Percentiles rank a stretch among this genome's conserved stretches.
Evolutionary conservation across 2,797 vertebrate species (phyloP).

Genomic region (Heliangelus exortis): DNA sequence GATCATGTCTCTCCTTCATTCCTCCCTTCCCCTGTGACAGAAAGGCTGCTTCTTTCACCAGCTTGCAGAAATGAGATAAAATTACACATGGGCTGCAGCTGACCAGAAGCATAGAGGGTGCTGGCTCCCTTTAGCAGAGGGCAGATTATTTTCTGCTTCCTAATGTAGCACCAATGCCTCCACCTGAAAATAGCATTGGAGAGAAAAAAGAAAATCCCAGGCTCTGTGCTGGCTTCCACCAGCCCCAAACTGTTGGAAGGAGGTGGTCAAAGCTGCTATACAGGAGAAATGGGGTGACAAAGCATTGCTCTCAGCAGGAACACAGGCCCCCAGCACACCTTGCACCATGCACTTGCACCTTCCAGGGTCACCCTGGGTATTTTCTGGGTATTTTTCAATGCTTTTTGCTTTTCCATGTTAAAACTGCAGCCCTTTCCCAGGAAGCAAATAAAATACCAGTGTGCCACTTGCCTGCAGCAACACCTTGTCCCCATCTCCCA

Average conservation of each 20-base stretch:
- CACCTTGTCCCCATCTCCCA: background rate
- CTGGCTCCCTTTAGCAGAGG: background rate
- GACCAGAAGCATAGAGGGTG: background rate
- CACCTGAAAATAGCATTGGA: background rate
- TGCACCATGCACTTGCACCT: background rate
- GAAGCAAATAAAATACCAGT: background rate
- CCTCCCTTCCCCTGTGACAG: background rate
- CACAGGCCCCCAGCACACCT: too few relatives aligned
- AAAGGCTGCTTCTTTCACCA: background rate
- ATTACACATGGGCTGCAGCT: background rate
- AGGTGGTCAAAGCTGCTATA: too few relatives aligned
- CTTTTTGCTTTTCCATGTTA: background rate
- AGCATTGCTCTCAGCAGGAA: background rate
- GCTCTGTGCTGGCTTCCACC: background rate
- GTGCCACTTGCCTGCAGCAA: background rate
- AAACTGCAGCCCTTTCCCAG: background rate
- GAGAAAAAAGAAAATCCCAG: background rate
- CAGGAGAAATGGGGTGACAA: background rate
- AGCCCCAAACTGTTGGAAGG: background rate
- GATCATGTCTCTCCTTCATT: slow-evolving; percentile 12
- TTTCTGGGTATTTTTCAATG: background rate
- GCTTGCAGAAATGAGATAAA: background rate
- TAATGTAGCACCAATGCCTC: fast-evolving
- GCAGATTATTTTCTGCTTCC: background rate
- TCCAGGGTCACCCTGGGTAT: background rate